Evolutionary conservation across 1,140 invertebrate genomes (phyloP).

Genomic region (Oryctes rhinoceros): DNA sequence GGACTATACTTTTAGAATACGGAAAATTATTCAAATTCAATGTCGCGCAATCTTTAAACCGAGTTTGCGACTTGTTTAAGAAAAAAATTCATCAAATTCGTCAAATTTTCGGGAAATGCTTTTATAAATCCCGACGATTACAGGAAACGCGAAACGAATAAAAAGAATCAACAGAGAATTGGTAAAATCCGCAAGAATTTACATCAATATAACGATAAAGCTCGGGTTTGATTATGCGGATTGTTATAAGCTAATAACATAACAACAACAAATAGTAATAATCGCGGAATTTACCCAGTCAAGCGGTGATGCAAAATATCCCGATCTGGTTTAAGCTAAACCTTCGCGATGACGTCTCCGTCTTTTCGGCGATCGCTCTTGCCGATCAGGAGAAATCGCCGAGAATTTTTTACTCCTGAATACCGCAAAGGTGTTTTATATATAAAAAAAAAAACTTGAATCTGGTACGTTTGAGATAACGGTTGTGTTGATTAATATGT

Average conservation of each 20-base stretch:
- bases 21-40: too few relatives aligned
- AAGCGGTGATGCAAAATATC: neutral
- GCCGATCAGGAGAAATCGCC: neutral
- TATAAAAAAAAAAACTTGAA: neutral
- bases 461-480: neutral
- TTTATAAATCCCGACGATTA: too few relatives aligned
- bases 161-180: too few relatives aligned
- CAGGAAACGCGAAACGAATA: too few relatives aligned
- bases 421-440: constrained; percentile 9
- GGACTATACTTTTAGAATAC: too few relatives aligned
- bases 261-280: neutral
- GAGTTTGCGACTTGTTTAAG: too few relatives aligned
- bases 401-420: neutral
- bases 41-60: too few relatives aligned
- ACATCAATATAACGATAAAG: too few relatives aligned
- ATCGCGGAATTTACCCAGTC: neutral
- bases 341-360: neutral
- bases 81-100: too few relatives aligned
- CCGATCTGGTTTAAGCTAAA: neutral
- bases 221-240: neutral
- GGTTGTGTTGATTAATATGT: neutral
- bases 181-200: too few relatives aligned
- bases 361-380: neutral
- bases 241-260: neutral
- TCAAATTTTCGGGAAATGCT: too few relatives aligned